Percentiles rank a stretch among this genome's conserved stretches.
Conservation (phyloP, 2,888 invertebrate species). For the Meandrusa payeni region DNA sequence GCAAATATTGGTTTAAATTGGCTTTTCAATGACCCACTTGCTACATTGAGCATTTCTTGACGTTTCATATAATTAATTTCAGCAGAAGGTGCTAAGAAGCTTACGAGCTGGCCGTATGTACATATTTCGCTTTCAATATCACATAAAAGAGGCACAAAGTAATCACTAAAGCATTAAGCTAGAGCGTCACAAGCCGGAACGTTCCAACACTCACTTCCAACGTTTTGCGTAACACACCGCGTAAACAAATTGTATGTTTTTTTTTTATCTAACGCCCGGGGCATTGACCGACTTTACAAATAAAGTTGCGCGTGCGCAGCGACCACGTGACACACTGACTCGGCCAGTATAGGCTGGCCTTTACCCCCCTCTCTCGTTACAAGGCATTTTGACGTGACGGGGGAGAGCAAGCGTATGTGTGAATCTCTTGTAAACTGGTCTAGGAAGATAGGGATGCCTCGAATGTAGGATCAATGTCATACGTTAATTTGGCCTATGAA, state of each 20-base stretch:
- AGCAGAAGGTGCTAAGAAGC: not conserved
- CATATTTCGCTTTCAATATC: not conserved
- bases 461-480: slow-evolving; percentile 75
- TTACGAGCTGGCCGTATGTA: not conserved
- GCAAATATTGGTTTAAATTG: slow-evolving; percentile 16
- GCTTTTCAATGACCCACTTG: slow-evolving; percentile 19
- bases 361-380: slow-evolving; percentile 18
- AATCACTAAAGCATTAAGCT: not conserved
- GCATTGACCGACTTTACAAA: slow-evolving; percentile 79
- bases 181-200: slow-evolving; percentile 28
- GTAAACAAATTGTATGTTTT: slow-evolving; percentile 75
- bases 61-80: slow-evolving; percentile 1
- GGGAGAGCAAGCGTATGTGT: not conserved
- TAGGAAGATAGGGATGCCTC: slow-evolving; percentile 34
- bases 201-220: slow-evolving; percentile 36
- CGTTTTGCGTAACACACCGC: slow-evolving; percentile 68
- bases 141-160: not conserved
- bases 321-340: slow-evolving; percentile 74
- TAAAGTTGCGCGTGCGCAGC: slow-evolving; percentile 67
- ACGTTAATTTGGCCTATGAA: slow-evolving; percentile 47
- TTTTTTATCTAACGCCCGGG: slow-evolving; percentile 77
- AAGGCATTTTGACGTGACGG: slow-evolving; percentile 18
- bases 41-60: not conserved
- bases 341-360: slow-evolving; percentile 42
- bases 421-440: slow-evolving; percentile 1